Percentiles rank a stretch among this genome's conserved stretches.
Conservation (phyloP, 2,113 vertebrate species). For the Hylia prasina region DNA sequence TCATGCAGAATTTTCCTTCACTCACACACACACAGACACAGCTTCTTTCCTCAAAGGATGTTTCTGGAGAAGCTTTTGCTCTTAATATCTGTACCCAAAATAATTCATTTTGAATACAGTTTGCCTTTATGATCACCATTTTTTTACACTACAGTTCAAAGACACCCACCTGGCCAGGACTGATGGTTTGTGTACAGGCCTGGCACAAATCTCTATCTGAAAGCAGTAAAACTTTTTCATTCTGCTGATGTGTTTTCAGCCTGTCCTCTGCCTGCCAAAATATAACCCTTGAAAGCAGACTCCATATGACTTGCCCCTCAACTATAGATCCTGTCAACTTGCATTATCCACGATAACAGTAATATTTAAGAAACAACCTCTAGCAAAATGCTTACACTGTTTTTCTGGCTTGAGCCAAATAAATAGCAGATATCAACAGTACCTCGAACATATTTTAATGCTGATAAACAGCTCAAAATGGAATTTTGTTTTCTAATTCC, state of each 20-base stretch:
- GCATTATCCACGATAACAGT: slow-evolving; percentile 31
- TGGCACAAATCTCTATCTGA: not conserved
- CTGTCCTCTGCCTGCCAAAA: slow-evolving; percentile 56
- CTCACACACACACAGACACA: not conserved
- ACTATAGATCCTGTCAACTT: slow-evolving; percentile 62
- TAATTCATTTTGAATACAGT: not conserved
- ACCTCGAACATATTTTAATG: not conserved
- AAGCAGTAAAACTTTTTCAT: not conserved
- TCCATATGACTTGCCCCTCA: slow-evolving; percentile 33
- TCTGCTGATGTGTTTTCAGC: slow-evolving; percentile 8
- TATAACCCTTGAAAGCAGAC: not conserved
- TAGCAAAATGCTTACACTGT: slow-evolving; percentile 18
- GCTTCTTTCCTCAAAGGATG: not conserved
- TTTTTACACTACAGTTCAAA: not conserved
- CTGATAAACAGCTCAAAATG: not conserved
- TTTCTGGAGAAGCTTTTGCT: not conserved
- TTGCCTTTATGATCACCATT: not conserved
- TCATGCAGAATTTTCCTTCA: not conserved
- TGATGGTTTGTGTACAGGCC: not conserved
- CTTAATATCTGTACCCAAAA: not conserved
- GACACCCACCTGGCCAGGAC: not conserved
- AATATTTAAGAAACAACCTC: slow-evolving; percentile 46
- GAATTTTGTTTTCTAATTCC: not conserved
- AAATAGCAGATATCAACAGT: not conserved
- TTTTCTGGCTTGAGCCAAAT: slow-evolving; percentile 1